Evolutionary conservation across 2,888 invertebrate species (phyloP).

Genomic region (Mythimna albipuncta): DNA sequence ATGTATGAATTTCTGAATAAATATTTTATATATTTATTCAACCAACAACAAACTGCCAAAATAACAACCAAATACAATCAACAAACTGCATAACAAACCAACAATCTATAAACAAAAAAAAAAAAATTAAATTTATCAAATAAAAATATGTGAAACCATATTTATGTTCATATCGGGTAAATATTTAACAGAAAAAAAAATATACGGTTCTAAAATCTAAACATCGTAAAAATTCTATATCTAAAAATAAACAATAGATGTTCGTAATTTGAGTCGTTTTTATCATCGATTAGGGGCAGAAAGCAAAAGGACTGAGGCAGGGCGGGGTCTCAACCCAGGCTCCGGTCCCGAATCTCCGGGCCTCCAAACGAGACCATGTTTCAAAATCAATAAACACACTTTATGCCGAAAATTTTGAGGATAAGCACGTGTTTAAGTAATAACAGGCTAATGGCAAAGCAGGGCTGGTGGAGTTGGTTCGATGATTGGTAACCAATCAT

Average conservation of each 20-base stretch:
- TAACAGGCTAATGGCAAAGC: background rate
- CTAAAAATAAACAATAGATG: background rate
- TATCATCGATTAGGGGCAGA: constrained; percentile 33
- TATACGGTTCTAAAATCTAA: no score
- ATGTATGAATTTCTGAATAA: no score
- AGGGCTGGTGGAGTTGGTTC: background rate
- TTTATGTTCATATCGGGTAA: background rate
- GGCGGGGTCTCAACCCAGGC: constrained; percentile 41
- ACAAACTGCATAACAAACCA: no score
- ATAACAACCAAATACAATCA: no score
- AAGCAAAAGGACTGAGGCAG: constrained; percentile 16
- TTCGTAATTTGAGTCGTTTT: constrained; percentile 22
- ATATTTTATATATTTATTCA: no score
- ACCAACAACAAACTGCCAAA: no score
- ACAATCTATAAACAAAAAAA: no score
- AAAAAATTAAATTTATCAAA: no score
- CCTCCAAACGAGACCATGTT: constrained; percentile 46
- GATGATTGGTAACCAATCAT: background rate
- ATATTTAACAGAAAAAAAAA: background rate
- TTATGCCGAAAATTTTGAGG: constrained; percentile 31
- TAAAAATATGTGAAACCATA: no score
- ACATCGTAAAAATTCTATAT: background rate
- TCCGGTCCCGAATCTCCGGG: constrained; percentile 50
- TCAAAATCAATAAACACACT: constrained; percentile 70
- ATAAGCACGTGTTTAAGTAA: background rate